Base-by-base conservation (phyloP, 2,888 invertebrate genomes). In the Lymantria monacha region DNA sequence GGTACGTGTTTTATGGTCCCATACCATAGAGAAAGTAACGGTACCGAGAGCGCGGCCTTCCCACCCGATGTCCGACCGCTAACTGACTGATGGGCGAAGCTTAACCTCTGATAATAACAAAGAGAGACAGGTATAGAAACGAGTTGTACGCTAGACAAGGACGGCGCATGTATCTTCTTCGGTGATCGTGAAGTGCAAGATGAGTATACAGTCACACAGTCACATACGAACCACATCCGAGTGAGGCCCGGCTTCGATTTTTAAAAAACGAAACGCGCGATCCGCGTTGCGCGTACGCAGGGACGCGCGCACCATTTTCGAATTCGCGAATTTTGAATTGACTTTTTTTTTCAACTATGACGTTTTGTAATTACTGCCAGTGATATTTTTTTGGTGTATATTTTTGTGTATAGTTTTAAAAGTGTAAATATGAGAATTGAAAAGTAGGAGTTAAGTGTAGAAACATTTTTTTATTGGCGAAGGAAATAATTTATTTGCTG, bases 181-280 rank as follows among this genome's bases (percentile, higher is more conserved):
- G 87, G 86, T 84, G 87, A 87, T 87, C 88, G 87, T 79, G 85
- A 87, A 86, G 88, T 86, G 84, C 87, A 85, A 88, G 90, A 90
- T 90, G 88, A 85, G 86, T 86, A 83, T 83, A 87, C 90, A 90
- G 91, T 89, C 89, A 88, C 88, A 89, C 82, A 90, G 91, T 90
- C 89, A 88, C 88, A 89, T 81, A 86, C 89, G 86, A 84, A 82
- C 91, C 87, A 79, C 84, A 88, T 86, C 83, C 83, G 90, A 89
- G 90, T 83, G 84, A 83, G 83, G 83, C 85, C 83, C 84, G 86
- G 72, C 65, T 76, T 76, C 77, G 81, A 82, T 79, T 84, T 81
- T 83, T 78, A 77, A 85, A 86, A 84, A 85, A 79, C 77, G 79
- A 77, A 81, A 66, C 78, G 79, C 77, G 79, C 75, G 79, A 75